Evolutionary conservation across 2,113 vertebrate species (phyloP), one percentile per base, ranked within the genome.

Genomic region (Pelecanus crispus): DNA sequence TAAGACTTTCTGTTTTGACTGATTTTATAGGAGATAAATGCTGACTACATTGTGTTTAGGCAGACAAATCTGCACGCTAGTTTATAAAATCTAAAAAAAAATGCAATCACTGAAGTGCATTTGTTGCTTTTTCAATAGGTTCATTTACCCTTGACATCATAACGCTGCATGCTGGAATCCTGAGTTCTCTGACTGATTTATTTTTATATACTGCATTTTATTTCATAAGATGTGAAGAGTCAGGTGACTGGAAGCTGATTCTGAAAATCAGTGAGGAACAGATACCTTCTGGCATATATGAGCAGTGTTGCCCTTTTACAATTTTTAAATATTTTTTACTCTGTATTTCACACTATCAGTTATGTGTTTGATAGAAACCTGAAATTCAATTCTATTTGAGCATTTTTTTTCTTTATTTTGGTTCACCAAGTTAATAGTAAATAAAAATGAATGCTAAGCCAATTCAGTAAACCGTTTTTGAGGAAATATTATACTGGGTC

Each of bases 1-100:
- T 5, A 95, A 91, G 82, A 92, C 71, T 89, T 97, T 92, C 94
- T 96, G 85, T 97, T 97, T 93, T 96, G 94, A 96, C 82, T 94
- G 89, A 83, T 90, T 95, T 88, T 95, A 88, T 88, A 87, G 80
- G 50, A 86, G 80, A 94, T 91, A 95, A 97, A 97, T 74, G 90
- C 85, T 86, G 94, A 94, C 81, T 88, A 36, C 45, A 53, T 55
- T 92, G 65, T 95, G 87, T 95, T 94, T 93, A 87, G 81, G 88
- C 74, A 91, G 92, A 85, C 0, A 86, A 92, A 92, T 68, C 83
- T 75, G 53, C 80, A 91, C 6, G 2, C 38, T 29, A n/a, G 85
- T 87, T 89, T 88, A 90, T 84, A 89, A 91, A 92, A 94, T 55
- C 63, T 38, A 49, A 85, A 93, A 85, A 93, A 88, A 97, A 93